Evolutionary conservation across 2,113 vertebrate genomes (phyloP).

Genomic region (Tauraco erythrolophus): DNA sequence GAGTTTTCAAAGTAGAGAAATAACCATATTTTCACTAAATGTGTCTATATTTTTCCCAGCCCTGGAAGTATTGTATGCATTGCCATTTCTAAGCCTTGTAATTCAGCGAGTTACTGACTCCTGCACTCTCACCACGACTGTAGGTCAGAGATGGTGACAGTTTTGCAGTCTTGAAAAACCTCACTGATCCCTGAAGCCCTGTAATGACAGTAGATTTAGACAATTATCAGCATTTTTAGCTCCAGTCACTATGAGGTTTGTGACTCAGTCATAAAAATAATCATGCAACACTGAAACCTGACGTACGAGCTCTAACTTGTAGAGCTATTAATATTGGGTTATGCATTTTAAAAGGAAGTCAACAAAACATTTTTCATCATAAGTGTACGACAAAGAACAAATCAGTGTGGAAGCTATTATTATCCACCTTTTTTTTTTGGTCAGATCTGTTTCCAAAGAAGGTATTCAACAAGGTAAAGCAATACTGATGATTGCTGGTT

Average conservation of each 20-base stretch:
- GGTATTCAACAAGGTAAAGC: background rate
- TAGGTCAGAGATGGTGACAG: background rate
- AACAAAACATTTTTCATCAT: background rate
- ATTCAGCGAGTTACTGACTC: background rate
- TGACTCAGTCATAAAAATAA: background rate
- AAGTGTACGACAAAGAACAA: background rate
- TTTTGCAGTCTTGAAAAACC: background rate
- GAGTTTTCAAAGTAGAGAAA: background rate
- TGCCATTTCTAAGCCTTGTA: background rate
- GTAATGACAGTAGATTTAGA: background rate
- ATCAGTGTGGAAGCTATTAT: background rate
- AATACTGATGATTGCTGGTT: background rate
- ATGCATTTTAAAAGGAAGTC: background rate
- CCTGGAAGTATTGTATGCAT: background rate
- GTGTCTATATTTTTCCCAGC: background rate
- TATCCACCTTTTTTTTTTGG: background rate
- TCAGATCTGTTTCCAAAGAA: background rate
- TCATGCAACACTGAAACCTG: background rate
- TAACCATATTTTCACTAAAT: background rate
- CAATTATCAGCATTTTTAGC: constrained; percentile 23
- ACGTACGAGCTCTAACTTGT: background rate
- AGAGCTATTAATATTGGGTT: background rate
- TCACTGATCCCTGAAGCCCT: background rate
- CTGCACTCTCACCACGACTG: background rate
- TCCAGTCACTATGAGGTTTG: background rate